Evolutionary conservation across 2,113 vertebrate genomes (phyloP), one percentile per base, ranked within the genome.

Genomic region (Anguilla rostrata): DNA sequence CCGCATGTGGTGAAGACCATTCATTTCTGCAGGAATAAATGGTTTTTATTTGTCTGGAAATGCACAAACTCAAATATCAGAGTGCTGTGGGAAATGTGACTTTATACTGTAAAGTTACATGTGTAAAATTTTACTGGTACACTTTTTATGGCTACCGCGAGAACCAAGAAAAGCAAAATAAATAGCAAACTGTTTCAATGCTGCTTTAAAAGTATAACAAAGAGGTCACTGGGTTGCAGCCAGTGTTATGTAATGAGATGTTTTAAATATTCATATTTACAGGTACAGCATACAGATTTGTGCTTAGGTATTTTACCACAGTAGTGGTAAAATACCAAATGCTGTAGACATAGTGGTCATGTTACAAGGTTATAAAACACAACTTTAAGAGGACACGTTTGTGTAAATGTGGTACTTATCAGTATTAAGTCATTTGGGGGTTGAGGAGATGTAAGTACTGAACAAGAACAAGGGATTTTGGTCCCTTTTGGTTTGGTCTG

Each of bases 41-140:
- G 39, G 66, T 87, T 85, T 86, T 86, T 87, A 88, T 89, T 66
- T 53, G 26, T 75, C 34, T 87, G 79, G 84, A 88, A 86, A 86
- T 83, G 63, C 84, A 56, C 86, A 71, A 56, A 34, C 34, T 34
- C 34, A 34, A 34, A 34, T 83, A 81, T 9, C 49, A 5, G 57
- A 56, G n/a, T 81, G 40, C 34, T 87, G 66, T 57, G 84, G 66
- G 34, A 63, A 66, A 66, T 66, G 60, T 66, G 8, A 5, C 60
- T 66, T 22, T 26, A 26, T 66, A 66, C 18, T 66, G 60, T 66
- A 66, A 20, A 66, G 49, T 66, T 66, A 8, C 18, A 66, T 26
- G 8, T 66, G 60, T 66, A 26, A 66, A 66, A 66, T 66, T 26
- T 22, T 26, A n/a, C 26, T 34, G 71, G 71, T 12, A 29, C 26